phyloP scores from a whole-genome alignment of 2,797 vertebrate genomes.

The Poecile montanus region DNA sequence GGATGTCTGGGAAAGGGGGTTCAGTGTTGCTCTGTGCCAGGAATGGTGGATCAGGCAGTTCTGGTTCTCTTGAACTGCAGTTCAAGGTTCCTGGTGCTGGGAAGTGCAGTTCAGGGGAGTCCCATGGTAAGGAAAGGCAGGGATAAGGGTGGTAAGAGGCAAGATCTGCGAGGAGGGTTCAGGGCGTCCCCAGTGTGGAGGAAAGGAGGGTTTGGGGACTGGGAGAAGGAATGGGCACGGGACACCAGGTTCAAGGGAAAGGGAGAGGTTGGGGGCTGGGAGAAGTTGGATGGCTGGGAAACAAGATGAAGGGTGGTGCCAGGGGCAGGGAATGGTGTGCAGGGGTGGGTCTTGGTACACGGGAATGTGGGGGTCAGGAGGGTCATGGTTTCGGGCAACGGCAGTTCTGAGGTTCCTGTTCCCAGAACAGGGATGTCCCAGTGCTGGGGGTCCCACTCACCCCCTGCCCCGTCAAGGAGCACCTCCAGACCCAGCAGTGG shows the following conservation, averaged over 20 bases:
- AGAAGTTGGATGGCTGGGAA: background rate
- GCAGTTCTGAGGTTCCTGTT: rapidly evolving
- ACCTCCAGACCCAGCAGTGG: rapidly evolving
- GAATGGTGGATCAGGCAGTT: background rate
- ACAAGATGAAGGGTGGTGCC: background rate
- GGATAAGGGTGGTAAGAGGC: background rate
- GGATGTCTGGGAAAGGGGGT: background rate
- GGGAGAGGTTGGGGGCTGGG: background rate
- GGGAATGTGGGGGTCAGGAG: background rate
- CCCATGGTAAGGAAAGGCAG: background rate
- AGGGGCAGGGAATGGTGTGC: background rate
- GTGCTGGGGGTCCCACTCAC: too few relatives aligned
- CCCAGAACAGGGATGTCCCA: rapidly evolving
- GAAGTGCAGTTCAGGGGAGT: background rate
- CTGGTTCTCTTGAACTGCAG: background rate
- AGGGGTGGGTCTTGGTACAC: rapidly evolving
- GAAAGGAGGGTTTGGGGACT: background rate
- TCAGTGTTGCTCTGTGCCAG: background rate
- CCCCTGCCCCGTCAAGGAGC: rapidly evolving
- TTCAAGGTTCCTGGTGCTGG: background rate
- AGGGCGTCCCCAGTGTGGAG: rapidly evolving
- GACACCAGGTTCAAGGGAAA: background rate
- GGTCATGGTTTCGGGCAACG: rapidly evolving
- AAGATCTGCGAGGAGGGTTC: rapidly evolving
- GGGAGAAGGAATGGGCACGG: background rate